Conservation (phyloP, 2,113 vertebrate genomes). For the Thamnophis sirtalis region DNA sequence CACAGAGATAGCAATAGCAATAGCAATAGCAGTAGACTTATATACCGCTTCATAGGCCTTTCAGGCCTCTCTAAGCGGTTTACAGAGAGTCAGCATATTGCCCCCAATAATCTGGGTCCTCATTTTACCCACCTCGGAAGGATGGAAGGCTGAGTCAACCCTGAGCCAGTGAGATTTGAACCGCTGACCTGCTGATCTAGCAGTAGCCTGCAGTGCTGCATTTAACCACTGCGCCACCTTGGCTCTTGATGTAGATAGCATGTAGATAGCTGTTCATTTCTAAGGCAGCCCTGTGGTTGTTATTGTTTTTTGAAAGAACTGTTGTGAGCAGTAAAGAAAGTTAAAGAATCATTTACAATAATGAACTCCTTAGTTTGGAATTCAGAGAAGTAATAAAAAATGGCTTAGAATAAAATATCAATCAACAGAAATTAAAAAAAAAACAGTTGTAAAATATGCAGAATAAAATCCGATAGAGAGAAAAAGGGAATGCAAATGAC, state of each 20-base stretch:
- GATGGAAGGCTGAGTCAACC: no score
- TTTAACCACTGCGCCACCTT: no score
- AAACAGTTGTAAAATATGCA: neutral
- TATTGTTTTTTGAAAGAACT: neutral
- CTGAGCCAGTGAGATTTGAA: no score
- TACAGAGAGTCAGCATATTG: no score
- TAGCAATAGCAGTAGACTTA: no score
- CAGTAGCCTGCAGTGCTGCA: no score
- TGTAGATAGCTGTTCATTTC: neutral
- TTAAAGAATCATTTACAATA: neutral
- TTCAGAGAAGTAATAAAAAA: neutral
- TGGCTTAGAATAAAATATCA: neutral
- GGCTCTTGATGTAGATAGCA: neutral
- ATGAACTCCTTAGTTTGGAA: neutral
- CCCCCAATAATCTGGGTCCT: no score
- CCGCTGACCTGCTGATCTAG: no score
- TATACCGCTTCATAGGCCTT: no score
- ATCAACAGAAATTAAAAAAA: neutral
- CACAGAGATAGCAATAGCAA: no score
- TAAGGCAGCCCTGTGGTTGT: neutral
- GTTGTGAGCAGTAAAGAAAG: neutral
- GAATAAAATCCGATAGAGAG: neutral
- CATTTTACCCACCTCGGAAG: no score
- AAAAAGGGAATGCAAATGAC: neutral
- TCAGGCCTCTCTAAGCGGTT: no score